Conservation (phyloP, 2,888 invertebrate species). For the Lampropteryx suffumata region DNA sequence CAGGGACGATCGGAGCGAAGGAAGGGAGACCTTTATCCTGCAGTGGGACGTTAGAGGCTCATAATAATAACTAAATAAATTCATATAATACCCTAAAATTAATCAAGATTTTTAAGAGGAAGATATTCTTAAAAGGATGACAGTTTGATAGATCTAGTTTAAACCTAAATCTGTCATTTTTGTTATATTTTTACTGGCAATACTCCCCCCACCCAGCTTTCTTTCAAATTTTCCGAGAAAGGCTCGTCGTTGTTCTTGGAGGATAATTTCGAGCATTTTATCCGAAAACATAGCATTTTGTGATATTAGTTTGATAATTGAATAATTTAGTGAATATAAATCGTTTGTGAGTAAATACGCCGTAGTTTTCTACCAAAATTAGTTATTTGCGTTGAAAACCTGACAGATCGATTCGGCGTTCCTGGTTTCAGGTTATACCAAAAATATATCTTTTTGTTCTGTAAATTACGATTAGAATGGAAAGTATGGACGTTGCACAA, state of each 20-base stretch:
- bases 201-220: slow-evolving; percentile 39
- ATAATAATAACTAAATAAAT: too few relatives aligned
- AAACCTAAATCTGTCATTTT: too few relatives aligned
- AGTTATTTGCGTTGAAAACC: slow-evolving; percentile 34
- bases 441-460: slow-evolving; percentile 53
- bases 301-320: slow-evolving; percentile 44
- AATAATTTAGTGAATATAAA: slow-evolving; percentile 25
- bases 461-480: slow-evolving; percentile 62
- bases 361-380: slow-evolving; percentile 9
- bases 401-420: slow-evolving; percentile 73
- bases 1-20: too few relatives aligned
- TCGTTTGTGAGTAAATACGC: slow-evolving; percentile 16
- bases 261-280: slow-evolving; percentile 53
- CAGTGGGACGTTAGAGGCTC: too few relatives aligned
- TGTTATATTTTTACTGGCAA: too few relatives aligned
- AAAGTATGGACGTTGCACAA: slow-evolving; percentile 79
- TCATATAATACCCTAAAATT: too few relatives aligned
- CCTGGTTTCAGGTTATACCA: slow-evolving; percentile 69
- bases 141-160: too few relatives aligned
- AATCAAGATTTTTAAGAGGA: too few relatives aligned
- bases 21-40: too few relatives aligned
- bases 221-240: slow-evolving; percentile 55
- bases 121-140: too few relatives aligned
- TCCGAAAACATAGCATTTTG: slow-evolving; percentile 41
- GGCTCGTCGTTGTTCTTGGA: slow-evolving; percentile 52